Evolutionary conservation across 2,888 invertebrate genomes (phyloP).

Genomic region (Mythimna albipuncta): DNA sequence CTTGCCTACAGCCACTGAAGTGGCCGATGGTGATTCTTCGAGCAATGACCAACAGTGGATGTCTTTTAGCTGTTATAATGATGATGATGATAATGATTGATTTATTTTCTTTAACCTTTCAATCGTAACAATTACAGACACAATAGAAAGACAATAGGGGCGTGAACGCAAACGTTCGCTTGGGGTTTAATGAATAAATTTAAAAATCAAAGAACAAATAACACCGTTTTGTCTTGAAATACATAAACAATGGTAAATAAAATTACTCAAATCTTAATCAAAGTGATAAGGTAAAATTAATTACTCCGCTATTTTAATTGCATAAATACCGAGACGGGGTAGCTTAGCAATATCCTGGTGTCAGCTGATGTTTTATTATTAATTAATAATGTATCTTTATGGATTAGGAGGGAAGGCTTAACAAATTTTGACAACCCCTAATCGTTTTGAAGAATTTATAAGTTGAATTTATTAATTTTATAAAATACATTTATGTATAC

Average conservation of each 20-base stretch:
- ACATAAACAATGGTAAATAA: not conserved
- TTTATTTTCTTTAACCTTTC: no score
- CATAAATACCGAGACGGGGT: constrained; percentile 29
- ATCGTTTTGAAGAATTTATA: constrained; percentile 1
- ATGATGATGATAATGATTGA: not conserved
- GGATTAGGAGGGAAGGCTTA: constrained; percentile 6
- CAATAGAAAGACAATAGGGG: no score
- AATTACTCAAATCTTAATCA: constrained; percentile 5
- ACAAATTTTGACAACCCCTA: constrained; percentile 9
- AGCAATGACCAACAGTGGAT: no score
- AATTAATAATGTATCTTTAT: constrained; percentile 38
- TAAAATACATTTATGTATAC: no score
- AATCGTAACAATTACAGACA: no score
- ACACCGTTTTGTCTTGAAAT: not conserved
- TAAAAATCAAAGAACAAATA: not conserved
- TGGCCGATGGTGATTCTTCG: no score
- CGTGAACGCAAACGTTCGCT: no score
- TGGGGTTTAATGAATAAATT: no score
- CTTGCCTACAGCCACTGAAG: no score
- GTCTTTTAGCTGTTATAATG: no score
- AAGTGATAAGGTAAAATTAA: constrained; percentile 31
- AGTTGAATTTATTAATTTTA: not conserved
- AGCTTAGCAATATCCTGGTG: constrained; percentile 28
- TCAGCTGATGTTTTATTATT: constrained; percentile 31
- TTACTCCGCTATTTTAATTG: constrained; percentile 39